Conservation (phyloP, 30 jellyfish, hydroid and myxozoan genomes). For the Sanderia malayensis region DNA sequence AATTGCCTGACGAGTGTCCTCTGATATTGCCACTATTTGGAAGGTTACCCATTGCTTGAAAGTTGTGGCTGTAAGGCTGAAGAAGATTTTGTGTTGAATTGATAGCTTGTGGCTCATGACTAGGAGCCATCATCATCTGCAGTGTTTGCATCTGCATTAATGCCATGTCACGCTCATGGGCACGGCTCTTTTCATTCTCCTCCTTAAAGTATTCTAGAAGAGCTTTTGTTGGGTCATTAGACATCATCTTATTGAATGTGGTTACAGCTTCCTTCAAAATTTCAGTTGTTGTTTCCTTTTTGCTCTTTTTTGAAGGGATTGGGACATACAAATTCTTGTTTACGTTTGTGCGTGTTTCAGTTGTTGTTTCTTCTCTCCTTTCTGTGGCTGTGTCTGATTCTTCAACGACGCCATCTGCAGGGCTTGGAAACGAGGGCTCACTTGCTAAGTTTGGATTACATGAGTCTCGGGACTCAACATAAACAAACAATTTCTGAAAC, state of each 20-base stretch:
- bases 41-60: constrained; percentile 3
- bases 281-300: constrained; percentile 27
- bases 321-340: constrained; percentile 24
- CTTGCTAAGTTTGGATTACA: background rate
- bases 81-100: background rate
- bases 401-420: background rate
- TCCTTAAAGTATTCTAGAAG: constrained; percentile 21
- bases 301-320: constrained; percentile 27
- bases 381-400: background rate
- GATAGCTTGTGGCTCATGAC: constrained; percentile 4
- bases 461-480: constrained; percentile 4
- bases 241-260: constrained; percentile 28
- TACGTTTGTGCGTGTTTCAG: constrained; percentile 7
- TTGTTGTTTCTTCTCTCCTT: background rate
- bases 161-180: constrained; percentile 38
- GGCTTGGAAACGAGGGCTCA: background rate
- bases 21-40: constrained; percentile 5
- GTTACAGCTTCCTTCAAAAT: constrained; percentile 23
- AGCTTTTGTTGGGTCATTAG: constrained; percentile 40
- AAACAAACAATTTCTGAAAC: constrained; percentile 24
- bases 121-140: constrained; percentile 39
- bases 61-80: background rate
- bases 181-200: constrained; percentile 36
- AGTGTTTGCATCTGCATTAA: constrained; percentile 31
- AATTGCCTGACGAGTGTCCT: constrained; percentile 2